These are phyloP conservation scores for Atractosteus spatula DNA, from an alignment of 2,113 vertebrate genomes.

Conservation along the genomic window DNA sequence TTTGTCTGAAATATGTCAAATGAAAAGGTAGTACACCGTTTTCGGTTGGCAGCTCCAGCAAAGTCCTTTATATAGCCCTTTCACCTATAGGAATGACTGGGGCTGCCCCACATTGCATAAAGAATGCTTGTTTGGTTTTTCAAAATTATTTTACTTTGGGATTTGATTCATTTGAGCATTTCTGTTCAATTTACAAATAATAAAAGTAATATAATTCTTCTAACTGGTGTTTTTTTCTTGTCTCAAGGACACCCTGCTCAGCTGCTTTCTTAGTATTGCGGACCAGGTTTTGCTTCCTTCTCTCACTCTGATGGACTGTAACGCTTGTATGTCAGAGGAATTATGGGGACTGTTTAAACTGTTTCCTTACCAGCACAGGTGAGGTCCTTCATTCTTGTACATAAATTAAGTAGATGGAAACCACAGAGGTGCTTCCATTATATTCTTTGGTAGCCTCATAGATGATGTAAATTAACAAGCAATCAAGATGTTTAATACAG, in stretches of 20 bases:
- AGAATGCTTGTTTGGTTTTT: background rate
- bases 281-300: conserved; percentile 86
- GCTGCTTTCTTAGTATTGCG: conserved; percentile 82
- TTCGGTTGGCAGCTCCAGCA: background rate
- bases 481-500: too few relatives aligned
- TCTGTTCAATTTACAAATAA: too few relatives aligned
- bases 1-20: background rate
- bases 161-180: conserved; percentile 19
- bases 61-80: background rate
- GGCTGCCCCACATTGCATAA: background rate
- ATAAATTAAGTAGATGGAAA: background rate
- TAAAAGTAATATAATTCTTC: too few relatives aligned
- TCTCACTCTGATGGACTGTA: conserved; percentile 83
- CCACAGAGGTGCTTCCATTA: background rate
- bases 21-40: background rate
- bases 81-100: background rate
- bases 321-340: conserved; percentile 93
- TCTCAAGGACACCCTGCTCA: conserved; percentile 76
- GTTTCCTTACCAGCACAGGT: conserved; percentile 89
- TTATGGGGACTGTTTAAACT: conserved; percentile 96
- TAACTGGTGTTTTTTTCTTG: conserved; percentile 31
- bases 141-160: background rate
- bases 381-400: conserved; percentile 38
- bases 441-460: background rate
- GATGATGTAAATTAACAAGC: too few relatives aligned